Evolutionary conservation across 2,888 invertebrate genomes (phyloP), one percentile per base, ranked within the genome.

Genomic region (Plemyria rubiginata): DNA sequence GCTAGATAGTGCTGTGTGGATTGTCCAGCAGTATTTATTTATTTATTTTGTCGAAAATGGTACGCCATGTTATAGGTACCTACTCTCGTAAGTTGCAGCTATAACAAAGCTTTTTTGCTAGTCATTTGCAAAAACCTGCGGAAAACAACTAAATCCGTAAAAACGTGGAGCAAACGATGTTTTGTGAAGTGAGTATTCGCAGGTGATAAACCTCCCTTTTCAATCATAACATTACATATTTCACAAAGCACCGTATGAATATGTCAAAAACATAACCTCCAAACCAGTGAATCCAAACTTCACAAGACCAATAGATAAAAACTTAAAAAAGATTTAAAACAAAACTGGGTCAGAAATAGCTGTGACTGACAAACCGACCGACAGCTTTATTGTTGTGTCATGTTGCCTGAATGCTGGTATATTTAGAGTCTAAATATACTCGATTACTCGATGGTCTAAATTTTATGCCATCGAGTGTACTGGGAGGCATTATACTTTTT

Each of bases 281-380:
- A 28, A 4, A 48, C 28, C 12, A 48, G 28, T 50, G 40, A 55
- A 48, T 6, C 11, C 11, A 38, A 38, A 38, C 36, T 36, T n/a
- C 57, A 46, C 9, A 40, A 53, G 29, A 46, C 9, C 36, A 16
- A 16, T 36, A 29, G 32, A 50, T 41, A 16, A 49, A 54, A 54
- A 40, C 62, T 54, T 57, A 49, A 49, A 62, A 62, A 62, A 57
- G 53, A 41, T 62, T 60, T 28, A 29, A 55, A 61, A 55, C 45
- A 28, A 49, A 62, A 53, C 61, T 15, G 13, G 46, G 62, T 57
- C 62, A 48, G 48, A 43, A 57, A 54, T 28, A 45, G 29, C 56
- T 46, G 61, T 56, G 57, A 54, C 43, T 57, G 62, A 62, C 62
- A 57, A 53, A 55, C 60, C 4, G 43, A 28, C 52, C n/a, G 54